These are phyloP conservation scores for Pollenia griseotomentosa DNA, from an alignment of 2,888 invertebrate species.

Conservation along the genomic window DNA sequence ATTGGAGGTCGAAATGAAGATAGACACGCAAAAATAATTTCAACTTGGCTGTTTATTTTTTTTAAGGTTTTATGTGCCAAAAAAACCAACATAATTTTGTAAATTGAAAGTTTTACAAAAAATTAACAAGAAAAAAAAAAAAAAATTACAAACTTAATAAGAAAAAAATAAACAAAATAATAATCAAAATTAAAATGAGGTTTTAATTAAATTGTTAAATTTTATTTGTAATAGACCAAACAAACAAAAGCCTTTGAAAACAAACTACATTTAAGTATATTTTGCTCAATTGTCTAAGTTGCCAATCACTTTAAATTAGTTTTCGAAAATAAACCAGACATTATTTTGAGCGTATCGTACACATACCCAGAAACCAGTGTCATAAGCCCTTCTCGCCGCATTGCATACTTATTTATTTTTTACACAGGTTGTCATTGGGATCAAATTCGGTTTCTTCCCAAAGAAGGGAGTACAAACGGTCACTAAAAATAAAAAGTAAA, in stretches of 20 bases:
- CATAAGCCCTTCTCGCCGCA: too few species aligned
- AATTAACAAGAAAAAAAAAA: constrained; percentile 24
- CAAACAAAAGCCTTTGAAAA: constrained; percentile 25
- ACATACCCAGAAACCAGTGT: too few species aligned
- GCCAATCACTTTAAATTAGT: too few species aligned
- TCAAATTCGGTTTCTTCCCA: too few species aligned
- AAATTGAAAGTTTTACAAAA: constrained; percentile 21
- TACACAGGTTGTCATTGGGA: too few species aligned
- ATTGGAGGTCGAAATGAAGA: constrained; percentile 69
- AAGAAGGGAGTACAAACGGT: too few species aligned
- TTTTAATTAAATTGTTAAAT: neutral
- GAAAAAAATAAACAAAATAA: neutral
- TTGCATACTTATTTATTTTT: too few species aligned
- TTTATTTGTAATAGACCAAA: neutral
- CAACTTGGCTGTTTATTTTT: constrained; percentile 4
- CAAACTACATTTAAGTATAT: neutral
- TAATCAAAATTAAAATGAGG: constrained; percentile 1
- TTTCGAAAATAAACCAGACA: too few species aligned
- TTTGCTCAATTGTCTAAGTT: too few species aligned
- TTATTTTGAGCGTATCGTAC: too few species aligned
- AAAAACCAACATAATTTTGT: constrained; percentile 3
- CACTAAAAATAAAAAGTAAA: too few species aligned
- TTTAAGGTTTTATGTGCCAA: neutral
- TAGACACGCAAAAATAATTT: constrained; percentile 54
- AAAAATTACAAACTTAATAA: neutral